Evolutionary conservation across 2,797 vertebrate genomes (phyloP).

Genomic region (Poeciliopsis turneri): DNA sequence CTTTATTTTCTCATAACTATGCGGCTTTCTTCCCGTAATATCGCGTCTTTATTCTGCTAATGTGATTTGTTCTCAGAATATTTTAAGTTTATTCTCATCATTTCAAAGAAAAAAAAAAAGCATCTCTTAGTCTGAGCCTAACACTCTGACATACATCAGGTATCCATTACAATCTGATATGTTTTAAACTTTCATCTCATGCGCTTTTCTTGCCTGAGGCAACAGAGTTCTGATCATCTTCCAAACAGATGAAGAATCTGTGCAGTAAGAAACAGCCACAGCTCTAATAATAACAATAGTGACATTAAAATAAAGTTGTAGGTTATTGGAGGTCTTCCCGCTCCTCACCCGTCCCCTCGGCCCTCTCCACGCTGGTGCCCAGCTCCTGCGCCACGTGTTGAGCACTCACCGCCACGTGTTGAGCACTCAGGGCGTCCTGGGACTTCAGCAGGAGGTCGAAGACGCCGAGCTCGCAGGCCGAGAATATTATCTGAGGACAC

Average conservation of each 20-base stretch:
- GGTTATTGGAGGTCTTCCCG: background rate
- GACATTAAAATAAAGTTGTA: background rate
- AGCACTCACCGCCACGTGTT: slow-evolving; percentile 68
- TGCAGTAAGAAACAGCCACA: background rate
- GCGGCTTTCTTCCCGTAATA: too few relatives aligned
- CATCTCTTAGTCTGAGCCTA: too few relatives aligned
- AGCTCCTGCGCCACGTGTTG: slow-evolving; percentile 64
- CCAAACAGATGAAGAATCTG: background rate
- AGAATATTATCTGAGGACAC: slow-evolving; percentile 75
- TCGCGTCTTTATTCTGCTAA: too few relatives aligned
- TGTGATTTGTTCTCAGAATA: too few relatives aligned
- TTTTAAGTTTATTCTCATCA: background rate
- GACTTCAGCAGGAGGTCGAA: slow-evolving; percentile 79
- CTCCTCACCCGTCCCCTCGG: slow-evolving; percentile 65
- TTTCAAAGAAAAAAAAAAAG: background rate
- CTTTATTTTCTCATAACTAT: too few relatives aligned
- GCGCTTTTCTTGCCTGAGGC: background rate
- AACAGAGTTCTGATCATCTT: background rate
- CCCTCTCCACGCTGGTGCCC: slow-evolving; percentile 62
- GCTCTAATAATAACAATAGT: background rate
- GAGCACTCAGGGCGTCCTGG: slow-evolving; percentile 69
- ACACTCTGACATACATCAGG: too few relatives aligned
- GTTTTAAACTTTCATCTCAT: background rate
- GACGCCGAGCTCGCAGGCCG: slow-evolving; percentile 81
- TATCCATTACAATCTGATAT: background rate